A percentile compares a stretch with the other conserved stretches of the same genome.
Evolutionary conservation across 2,888 invertebrate species (phyloP).

Genomic region (Tinea semifulvella): DNA sequence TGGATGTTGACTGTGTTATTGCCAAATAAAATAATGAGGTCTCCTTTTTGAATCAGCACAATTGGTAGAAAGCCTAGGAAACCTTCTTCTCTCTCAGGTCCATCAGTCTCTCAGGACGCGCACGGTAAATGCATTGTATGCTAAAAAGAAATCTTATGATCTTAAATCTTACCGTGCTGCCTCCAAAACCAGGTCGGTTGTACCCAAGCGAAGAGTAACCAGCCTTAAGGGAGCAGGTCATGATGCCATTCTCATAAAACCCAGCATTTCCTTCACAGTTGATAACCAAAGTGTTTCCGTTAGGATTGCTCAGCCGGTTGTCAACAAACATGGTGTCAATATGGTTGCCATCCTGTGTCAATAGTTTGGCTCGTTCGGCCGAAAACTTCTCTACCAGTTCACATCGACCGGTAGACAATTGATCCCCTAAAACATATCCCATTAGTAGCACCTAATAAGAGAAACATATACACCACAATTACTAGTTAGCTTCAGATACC

Average conservation of each 20-base stretch:
- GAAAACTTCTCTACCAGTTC: slow-evolving; percentile 76
- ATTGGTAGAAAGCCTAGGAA: too few species aligned
- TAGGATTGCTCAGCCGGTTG: slow-evolving; percentile 64
- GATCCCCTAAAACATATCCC: slow-evolving; percentile 29
- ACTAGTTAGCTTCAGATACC: too few species aligned
- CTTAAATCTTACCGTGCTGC: slow-evolving; percentile 86
- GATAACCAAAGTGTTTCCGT: slow-evolving; percentile 81
- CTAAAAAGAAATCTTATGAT: too few species aligned
- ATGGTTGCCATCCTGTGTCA: slow-evolving; percentile 79
- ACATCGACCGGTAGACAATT: slow-evolving; percentile 76
- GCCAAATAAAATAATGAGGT: too few species aligned
- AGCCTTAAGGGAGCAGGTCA: slow-evolving; percentile 83
- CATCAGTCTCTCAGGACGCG: too few species aligned
- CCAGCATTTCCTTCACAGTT: slow-evolving; percentile 97
- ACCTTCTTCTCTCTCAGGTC: too few species aligned
- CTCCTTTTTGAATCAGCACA: too few species aligned
- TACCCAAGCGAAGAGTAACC: slow-evolving; percentile 95
- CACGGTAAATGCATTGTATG: too few species aligned
- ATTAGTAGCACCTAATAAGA: not conserved
- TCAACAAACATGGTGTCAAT: slow-evolving; percentile 94
- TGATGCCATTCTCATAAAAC: slow-evolving; percentile 96
- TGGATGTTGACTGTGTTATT: too few species aligned
- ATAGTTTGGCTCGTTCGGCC: slow-evolving; percentile 81
- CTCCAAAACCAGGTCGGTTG: slow-evolving; percentile 98
- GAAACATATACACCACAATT: not conserved